phyloP scores from a whole-genome alignment of 2,797 vertebrate genomes.

The Neosilurus mollespiculum region DNA sequence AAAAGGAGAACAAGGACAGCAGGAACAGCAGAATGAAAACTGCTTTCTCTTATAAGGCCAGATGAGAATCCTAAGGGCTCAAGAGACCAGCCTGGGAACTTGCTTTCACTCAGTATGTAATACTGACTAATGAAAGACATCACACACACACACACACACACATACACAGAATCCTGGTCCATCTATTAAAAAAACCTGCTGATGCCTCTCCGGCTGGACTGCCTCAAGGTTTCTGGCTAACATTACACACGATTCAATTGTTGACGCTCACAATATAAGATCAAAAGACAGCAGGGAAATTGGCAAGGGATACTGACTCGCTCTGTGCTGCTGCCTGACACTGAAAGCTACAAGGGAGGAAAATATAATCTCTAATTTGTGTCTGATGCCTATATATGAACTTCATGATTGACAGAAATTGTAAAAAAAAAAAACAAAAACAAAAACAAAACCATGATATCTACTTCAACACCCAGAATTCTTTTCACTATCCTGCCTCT shows the following conservation, averaged over 20 bases:
- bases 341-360: constrained; percentile 1
- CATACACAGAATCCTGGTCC: constrained; percentile 40
- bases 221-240: constrained; percentile 51
- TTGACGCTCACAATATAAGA: constrained; percentile 49
- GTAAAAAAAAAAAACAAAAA: too few relatives aligned
- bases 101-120: constrained; percentile 30
- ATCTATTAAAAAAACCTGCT: constrained; percentile 42
- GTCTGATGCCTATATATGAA: neutral
- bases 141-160: constrained; percentile 13
- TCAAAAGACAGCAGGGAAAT: constrained; percentile 43
- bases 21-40: constrained; percentile 39
- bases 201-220: constrained; percentile 49
- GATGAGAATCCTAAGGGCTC: constrained; percentile 50
- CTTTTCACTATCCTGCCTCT: neutral
- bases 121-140: constrained; percentile 52
- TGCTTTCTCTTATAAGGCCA: constrained; percentile 44
- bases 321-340: constrained; percentile 19
- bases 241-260: constrained; percentile 47
- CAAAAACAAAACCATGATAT: neutral
- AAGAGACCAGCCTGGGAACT: constrained; percentile 38
- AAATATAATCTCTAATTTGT: constrained; percentile 20
- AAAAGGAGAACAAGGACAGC: constrained; percentile 36
- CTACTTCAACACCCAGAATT: neutral
- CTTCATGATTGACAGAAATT: too few relatives aligned
- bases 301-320: constrained; percentile 32